Percentiles rank a stretch among this genome's conserved stretches.
Evolutionary conservation across 2,113 vertebrate species (phyloP).

Genomic region (Peucedramus taeniatus): DNA sequence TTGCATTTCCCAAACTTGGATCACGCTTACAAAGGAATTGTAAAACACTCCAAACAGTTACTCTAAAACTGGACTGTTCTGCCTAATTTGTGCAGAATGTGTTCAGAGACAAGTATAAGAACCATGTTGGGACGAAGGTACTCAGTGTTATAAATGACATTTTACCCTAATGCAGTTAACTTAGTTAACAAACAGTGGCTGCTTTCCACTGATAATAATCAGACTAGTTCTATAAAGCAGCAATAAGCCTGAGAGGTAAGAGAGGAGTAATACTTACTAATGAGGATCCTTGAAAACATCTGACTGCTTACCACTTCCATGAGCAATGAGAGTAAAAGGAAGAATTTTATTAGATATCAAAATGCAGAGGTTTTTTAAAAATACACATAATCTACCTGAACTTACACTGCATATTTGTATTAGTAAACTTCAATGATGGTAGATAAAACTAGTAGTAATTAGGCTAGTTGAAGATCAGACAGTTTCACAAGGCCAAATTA

Average conservation of each 20-base stretch:
- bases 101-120: background rate
- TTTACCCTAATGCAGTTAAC: background rate
- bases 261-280: background rate
- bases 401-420: background rate
- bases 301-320: background rate
- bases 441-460: slow-evolving; percentile 14
- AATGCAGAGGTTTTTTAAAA: background rate
- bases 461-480: slow-evolving; percentile 6
- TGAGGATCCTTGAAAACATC: background rate
- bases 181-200: background rate
- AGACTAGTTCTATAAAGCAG: background rate
- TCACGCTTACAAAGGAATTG: background rate
- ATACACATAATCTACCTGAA: background rate
- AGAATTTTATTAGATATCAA: background rate
- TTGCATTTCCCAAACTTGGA: background rate
- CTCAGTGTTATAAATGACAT: background rate
- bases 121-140: background rate
- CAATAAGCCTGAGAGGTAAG: background rate
- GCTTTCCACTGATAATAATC: background rate
- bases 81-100: background rate
- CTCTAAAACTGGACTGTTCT: background rate
- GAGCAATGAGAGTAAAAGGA: background rate
- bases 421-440: background rate
- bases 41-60: background rate
- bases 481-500: background rate